Evolutionary conservation across 2,113 vertebrate species (phyloP).

Genomic region (Cariama cristata): DNA sequence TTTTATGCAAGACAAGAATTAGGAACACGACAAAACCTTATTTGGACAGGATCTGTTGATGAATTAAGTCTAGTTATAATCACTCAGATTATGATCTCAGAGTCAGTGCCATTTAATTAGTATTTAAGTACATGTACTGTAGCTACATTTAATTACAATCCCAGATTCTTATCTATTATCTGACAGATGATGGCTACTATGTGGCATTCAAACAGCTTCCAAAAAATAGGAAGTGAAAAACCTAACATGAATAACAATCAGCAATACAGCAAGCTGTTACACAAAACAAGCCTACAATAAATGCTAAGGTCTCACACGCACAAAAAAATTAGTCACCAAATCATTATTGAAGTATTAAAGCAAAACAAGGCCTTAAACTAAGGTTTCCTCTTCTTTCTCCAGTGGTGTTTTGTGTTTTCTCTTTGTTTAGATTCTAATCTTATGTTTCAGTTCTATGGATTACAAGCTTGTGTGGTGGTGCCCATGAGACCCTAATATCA

Average conservation of each 20-base stretch:
- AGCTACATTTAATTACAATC: constrained; percentile 4
- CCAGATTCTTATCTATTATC: not conserved
- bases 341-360: not conserved
- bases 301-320: not conserved
- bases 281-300: not conserved
- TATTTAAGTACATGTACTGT: not conserved
- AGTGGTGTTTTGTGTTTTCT: not conserved
- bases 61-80: not conserved
- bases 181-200: constrained; percentile 4
- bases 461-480: not conserved
- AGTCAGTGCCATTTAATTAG: not conserved
- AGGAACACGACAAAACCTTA: not conserved
- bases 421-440: not conserved
- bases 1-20: not conserved
- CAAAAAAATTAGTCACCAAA: not conserved
- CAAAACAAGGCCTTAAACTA: not conserved
- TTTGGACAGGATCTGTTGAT: not conserved
- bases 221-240: constrained; percentile 3
- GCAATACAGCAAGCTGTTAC: constrained; percentile 16
- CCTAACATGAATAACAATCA: constrained; percentile 50
- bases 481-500: not conserved
- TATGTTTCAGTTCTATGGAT: not conserved
- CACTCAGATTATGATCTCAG: not conserved
- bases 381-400: not conserved
- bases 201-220: constrained; percentile 17